Conservation (phyloP, 2,888 invertebrate species). For the Metallyticus violacea region DNA sequence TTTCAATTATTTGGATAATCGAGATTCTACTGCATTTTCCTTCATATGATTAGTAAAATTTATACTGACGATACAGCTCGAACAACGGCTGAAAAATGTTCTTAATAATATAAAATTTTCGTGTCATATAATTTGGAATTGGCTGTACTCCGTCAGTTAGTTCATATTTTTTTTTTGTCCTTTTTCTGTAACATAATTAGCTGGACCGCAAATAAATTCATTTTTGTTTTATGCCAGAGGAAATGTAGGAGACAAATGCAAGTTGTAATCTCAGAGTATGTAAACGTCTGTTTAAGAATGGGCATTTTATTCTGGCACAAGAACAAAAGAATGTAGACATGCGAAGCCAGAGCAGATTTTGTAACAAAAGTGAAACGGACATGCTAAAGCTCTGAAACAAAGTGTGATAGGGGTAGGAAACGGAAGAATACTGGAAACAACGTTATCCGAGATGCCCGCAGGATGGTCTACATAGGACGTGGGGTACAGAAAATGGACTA, state of each 20-base stretch:
- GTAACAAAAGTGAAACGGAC: not conserved
- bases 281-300: not conserved
- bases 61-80: no score
- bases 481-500: not conserved
- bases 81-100: no score
- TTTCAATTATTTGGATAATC: no score
- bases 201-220: no score
- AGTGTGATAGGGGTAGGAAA: not conserved
- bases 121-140: no score
- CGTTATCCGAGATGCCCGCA: not conserved
- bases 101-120: no score
- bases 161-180: no score
- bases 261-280: not conserved
- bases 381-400: not conserved
- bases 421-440: not conserved
- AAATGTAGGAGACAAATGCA: not conserved
- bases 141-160: no score
- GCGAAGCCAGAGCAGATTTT: not conserved
- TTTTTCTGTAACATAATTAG: no score
- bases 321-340: not conserved
- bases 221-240: no score
- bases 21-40: no score
- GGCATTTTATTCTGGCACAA: not conserved
- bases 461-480: not conserved
- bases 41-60: no score